Evolutionary conservation across 2,113 vertebrate species (phyloP).

Genomic region (Progne subis): DNA sequence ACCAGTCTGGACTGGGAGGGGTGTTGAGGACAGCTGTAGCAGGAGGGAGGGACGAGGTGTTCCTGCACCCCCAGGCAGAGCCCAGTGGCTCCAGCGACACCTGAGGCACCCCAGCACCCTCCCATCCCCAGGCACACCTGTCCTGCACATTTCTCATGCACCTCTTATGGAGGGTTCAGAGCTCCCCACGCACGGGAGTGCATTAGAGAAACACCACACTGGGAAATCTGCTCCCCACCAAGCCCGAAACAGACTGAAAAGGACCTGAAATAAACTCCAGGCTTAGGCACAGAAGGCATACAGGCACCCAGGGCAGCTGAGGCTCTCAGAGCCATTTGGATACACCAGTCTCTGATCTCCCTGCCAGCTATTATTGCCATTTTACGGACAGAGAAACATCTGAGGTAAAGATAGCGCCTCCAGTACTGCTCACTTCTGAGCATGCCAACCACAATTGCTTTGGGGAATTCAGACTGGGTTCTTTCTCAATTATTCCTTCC

Average conservation of each 20-base stretch:
- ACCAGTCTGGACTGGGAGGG: too few relatives aligned
- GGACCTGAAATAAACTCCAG: not conserved
- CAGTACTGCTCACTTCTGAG: not conserved
- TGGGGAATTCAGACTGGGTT: slow-evolving; percentile 6
- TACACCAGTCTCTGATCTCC: not conserved
- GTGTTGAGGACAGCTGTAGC: fast-evolving
- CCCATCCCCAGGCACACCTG: fast-evolving
- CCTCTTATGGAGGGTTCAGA: not conserved
- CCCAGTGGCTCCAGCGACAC: fast-evolving
- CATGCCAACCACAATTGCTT: not conserved
- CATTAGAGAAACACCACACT: not conserved
- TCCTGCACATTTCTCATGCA: fast-evolving
- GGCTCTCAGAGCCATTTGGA: not conserved
- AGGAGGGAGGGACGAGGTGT: fast-evolving
- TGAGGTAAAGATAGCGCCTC: not conserved
- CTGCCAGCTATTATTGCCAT: not conserved
- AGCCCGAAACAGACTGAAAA: not conserved
- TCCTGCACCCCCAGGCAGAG: fast-evolving
- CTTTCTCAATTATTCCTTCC: slow-evolving; percentile 18
- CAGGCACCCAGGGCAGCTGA: not conserved
- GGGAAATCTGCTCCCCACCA: not conserved
- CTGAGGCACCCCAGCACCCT: not conserved
- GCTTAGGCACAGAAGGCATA: not conserved
- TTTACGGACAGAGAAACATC: not conserved
- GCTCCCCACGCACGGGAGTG: not conserved